Evolutionary conservation across 1,140 invertebrate genomes (phyloP), one percentile per base, ranked within the genome.

Genomic region (Drosophila yakuba): DNA sequence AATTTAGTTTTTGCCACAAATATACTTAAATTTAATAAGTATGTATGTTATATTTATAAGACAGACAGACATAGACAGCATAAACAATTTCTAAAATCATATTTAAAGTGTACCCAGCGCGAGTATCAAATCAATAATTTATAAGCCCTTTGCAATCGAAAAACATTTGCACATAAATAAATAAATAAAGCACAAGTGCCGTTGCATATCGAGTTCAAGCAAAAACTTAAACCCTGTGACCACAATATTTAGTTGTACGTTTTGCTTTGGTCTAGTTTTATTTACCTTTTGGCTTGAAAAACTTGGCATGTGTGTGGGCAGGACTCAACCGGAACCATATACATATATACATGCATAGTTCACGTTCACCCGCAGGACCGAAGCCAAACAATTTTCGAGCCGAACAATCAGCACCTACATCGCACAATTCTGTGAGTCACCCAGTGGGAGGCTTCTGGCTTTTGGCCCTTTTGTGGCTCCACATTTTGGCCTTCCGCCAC

Each of bases 151-250:
- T 54, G 38, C 41, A 47, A 52, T 48, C 50, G 10, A 75, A 43
- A 61, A 60, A 73, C 66, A 64, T 88, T 82, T 82, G 62, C 75
- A 76, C 58, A 78, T 71, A 78, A 63, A 71, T 85, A 78, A 77
- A 32, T 32, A 32, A 32, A 55, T 64, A 69, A 60, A 68, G 51
- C 62, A 56, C 60, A 58, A 36, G 64, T 44, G 41, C 10, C 56
- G 38, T 3, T 36, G 44, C 47, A 41, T 14, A 43, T 45, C 62
- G 39, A 14, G 52, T 66, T 59, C 51, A 59, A 51, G 67, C 67
- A 56, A 80, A 55, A 82, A 63, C 66, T 84, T 73, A 62, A 79
- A 8, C 50, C 68, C 58, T 47, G 63, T 50, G 59, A 50, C 66
- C 60, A 58, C 58, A 52, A 38, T 38, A 38, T 38, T 38, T 51